These are phyloP conservation scores for Rhynchomys soricoides DNA, from an alignment of 2,113 vertebrate species.

Conservation along the genomic window DNA sequence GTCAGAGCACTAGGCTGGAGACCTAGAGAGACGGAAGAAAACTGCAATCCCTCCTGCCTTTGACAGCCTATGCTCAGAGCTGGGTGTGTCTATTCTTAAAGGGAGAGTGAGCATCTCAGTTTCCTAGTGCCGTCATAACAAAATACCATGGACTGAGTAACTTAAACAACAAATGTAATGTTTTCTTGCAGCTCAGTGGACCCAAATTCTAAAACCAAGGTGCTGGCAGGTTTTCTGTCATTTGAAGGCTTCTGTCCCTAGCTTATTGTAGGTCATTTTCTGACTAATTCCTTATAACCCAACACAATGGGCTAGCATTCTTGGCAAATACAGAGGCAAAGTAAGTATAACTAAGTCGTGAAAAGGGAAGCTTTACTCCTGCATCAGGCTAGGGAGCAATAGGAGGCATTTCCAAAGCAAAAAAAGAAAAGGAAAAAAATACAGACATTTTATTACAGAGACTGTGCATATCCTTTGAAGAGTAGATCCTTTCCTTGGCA, in stretches of 20 bases:
- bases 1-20: neutral
- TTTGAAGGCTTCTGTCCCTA: neutral
- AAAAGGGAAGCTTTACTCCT: neutral
- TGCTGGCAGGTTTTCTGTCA: neutral
- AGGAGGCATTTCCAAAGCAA: neutral
- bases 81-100: neutral
- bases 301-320: neutral
- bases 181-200: neutral
- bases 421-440: neutral
- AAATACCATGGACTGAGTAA: neutral
- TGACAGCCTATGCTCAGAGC: neutral
- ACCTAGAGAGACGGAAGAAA: neutral
- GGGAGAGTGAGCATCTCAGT: neutral
- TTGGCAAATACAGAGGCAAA: neutral
- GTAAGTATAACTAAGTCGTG: neutral
- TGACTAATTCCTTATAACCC: neutral
- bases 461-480: neutral
- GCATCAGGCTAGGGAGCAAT: neutral
- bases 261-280: neutral
- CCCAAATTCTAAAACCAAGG: neutral
- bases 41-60: neutral
- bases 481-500: neutral
- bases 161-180: conserved; percentile 16
- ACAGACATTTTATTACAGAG: neutral
- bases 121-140: neutral